Evolutionary conservation across 1,140 invertebrate genomes (phyloP).

Genomic region (Drosophila nigrodunni): DNA sequence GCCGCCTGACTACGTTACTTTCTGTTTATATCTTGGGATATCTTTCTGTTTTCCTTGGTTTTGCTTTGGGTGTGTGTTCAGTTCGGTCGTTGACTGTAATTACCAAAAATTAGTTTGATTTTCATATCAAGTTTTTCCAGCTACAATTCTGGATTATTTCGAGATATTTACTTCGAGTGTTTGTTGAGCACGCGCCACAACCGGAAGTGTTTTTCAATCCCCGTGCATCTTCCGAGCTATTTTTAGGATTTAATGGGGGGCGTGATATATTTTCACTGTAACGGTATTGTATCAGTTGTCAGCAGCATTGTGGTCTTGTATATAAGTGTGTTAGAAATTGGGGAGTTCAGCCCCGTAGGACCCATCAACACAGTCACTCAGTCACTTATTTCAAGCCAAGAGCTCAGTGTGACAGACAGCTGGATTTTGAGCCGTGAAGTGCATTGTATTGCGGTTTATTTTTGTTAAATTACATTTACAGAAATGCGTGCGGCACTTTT

Average conservation of each 20-base stretch:
- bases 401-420: slow-evolving; percentile 61
- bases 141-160: slow-evolving; percentile 39
- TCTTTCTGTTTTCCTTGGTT: slow-evolving; percentile 14
- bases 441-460: slow-evolving; percentile 48
- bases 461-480: slow-evolving; percentile 76
- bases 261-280: slow-evolving; percentile 43
- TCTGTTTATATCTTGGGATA: background rate
- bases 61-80: background rate
- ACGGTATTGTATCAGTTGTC: slow-evolving; percentile 63
- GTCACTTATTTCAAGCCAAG: slow-evolving; percentile 72
- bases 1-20: slow-evolving; percentile 20
- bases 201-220: slow-evolving; percentile 63
- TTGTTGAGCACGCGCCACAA: slow-evolving; percentile 64
- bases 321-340: slow-evolving; percentile 48
- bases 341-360: slow-evolving; percentile 53
- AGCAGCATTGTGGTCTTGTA: slow-evolving; percentile 52
- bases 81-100: slow-evolving; percentile 56
- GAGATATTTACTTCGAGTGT: slow-evolving; percentile 18
- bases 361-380: slow-evolving; percentile 79
- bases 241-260: slow-evolving; percentile 47
- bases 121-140: slow-evolving; percentile 58
- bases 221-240: slow-evolving; percentile 40
- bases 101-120: slow-evolving; percentile 74
- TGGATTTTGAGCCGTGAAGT: slow-evolving; percentile 45
- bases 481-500: slow-evolving; percentile 63